These are phyloP conservation scores for Drosophila mimetica DNA, from an alignment of 2,888 invertebrate genomes.

Conservation along the genomic window DNA sequence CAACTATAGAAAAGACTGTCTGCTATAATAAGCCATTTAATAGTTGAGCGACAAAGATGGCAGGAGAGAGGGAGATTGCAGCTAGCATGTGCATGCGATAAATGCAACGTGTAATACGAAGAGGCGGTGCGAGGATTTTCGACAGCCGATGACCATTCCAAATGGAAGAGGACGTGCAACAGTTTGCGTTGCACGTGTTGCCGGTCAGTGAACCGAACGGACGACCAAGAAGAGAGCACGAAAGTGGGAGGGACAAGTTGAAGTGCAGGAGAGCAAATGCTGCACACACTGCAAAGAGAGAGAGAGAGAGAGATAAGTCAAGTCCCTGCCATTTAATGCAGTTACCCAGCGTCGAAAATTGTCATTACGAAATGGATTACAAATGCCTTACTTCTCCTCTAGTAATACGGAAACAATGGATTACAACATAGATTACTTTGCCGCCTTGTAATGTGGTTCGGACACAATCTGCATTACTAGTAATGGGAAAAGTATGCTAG, in stretches of 20 bases:
- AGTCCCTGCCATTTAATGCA: constrained; percentile 58
- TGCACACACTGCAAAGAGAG: not conserved
- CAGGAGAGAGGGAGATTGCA: constrained; percentile 27
- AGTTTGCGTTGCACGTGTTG: constrained; percentile 75
- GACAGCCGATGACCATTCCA: constrained; percentile 42
- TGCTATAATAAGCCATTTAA: constrained; percentile 59
- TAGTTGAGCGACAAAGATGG: constrained; percentile 46
- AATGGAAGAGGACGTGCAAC: constrained; percentile 72
- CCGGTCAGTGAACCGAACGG: constrained; percentile 79
- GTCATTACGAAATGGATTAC: too few relatives aligned
- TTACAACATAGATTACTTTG: too few relatives aligned
- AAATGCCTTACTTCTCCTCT: too few relatives aligned
- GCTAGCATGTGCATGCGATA: constrained; percentile 75
- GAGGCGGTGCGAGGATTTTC: constrained; percentile 79
- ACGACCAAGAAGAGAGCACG: constrained; percentile 9
- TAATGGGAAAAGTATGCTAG: too few relatives aligned
- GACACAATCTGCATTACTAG: too few relatives aligned
- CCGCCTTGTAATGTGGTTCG: too few relatives aligned
- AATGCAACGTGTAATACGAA: constrained; percentile 68
- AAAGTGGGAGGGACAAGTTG: not conserved
- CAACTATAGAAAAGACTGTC: constrained; percentile 10
- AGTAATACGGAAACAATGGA: too few relatives aligned
- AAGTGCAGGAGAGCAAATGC: constrained; percentile 31
- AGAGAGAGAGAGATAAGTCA: too few relatives aligned
- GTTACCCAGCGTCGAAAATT: too few relatives aligned